A percentile compares a stretch with the other conserved stretches of the same genome.
phyloP scores from a whole-genome alignment of 2,797 vertebrate species.

The Muraenolepis orangiensis region DNA sequence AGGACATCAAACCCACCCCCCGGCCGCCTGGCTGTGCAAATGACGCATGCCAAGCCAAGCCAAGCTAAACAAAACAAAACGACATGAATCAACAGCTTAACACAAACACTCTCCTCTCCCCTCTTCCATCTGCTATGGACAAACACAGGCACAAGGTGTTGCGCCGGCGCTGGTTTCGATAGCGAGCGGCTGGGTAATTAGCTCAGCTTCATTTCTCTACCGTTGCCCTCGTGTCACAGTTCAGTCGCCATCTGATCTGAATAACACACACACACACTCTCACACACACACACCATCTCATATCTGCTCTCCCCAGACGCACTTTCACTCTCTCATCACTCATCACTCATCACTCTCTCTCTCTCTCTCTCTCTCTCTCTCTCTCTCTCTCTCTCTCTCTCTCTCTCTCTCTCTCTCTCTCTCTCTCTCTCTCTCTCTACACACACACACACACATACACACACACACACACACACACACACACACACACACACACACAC shows the following conservation, averaged over 20 bases:
- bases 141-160: constrained; percentile 18
- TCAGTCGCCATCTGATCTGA: constrained; percentile 60
- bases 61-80: too few relatives aligned
- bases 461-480: neutral
- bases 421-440: constrained; percentile 36
- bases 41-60: neutral
- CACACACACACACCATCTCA: too few relatives aligned
- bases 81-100: too few relatives aligned
- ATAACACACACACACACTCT: constrained; percentile 47
- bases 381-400: constrained; percentile 20
- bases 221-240: constrained; percentile 57
- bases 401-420: constrained; percentile 43
- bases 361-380: constrained; percentile 46
- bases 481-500: too few relatives aligned
- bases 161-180: constrained; percentile 19
- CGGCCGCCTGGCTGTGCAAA: neutral
- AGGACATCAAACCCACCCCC: too few relatives aligned
- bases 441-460: constrained; percentile 21
- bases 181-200: constrained; percentile 42
- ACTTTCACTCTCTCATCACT: neutral
- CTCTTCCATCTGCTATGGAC: constrained; percentile 10
- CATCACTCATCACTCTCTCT: constrained; percentile 23
- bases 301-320: too few relatives aligned
- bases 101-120: too few relatives aligned
- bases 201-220: constrained; percentile 47